Evolutionary conservation across 2,113 vertebrate species (phyloP).

Genomic region (Corvus cornix): DNA sequence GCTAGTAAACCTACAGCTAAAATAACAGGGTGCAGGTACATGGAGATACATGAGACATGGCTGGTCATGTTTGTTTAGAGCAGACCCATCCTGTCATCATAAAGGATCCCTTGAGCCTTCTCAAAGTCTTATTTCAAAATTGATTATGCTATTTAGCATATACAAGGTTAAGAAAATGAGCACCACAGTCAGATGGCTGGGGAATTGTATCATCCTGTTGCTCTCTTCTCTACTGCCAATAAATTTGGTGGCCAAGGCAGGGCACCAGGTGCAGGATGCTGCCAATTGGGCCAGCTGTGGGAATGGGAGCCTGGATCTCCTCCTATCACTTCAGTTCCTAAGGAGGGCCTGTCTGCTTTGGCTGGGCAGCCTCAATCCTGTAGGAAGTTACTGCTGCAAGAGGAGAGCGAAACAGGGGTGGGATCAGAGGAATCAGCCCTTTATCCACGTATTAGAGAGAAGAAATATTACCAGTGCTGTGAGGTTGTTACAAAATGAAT

Average conservation of each 20-base stretch:
- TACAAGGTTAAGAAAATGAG: conserved; percentile 45
- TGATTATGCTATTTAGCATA: conserved; percentile 48
- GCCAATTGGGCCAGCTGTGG: not conserved
- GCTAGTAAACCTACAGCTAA: not conserved
- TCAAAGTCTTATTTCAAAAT: conserved; percentile 41
- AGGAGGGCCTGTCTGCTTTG: not conserved
- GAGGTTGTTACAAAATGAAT: not conserved
- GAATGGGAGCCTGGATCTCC: not conserved
- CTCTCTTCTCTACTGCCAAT: conserved; percentile 6
- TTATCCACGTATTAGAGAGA: not conserved
- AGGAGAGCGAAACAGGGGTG: not conserved
- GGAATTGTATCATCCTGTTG: conserved; percentile 17
- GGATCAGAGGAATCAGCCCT: not conserved
- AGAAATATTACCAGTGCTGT: not conserved
- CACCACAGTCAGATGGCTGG: conserved; percentile 52
- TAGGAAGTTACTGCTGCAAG: accelerated
- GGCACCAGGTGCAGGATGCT: not conserved
- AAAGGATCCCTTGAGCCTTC: conserved; percentile 28
- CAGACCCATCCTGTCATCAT: not conserved
- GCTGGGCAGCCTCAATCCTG: not conserved
- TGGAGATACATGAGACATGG: not conserved
- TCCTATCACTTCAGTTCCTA: not conserved
- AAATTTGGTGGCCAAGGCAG: conserved; percentile 36
- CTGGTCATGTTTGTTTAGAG: conserved; percentile 25
- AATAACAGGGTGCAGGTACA: not conserved